Conservation (phyloP, 2,888 invertebrate species). For the Caenorhabditis macrosperma region DNA sequence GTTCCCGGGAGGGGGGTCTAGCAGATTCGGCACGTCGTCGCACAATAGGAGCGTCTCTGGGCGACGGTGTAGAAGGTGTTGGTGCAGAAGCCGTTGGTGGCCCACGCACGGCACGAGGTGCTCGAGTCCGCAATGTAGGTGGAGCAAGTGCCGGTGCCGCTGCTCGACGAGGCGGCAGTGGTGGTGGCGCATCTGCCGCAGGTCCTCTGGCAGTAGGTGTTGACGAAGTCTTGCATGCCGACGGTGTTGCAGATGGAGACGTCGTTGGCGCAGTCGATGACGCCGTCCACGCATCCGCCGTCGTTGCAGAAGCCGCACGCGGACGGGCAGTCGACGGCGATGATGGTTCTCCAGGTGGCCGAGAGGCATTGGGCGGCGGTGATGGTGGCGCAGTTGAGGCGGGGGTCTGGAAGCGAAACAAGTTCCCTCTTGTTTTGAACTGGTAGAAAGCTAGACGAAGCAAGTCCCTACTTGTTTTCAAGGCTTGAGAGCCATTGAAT, state of each 20-base stretch:
- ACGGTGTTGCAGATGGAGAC: constrained; percentile 39
- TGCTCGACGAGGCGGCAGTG: neutral
- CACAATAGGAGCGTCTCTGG: constrained; percentile 33
- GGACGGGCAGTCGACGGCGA: constrained; percentile 33
- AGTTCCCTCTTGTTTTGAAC: too few relatives aligned
- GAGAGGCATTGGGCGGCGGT: constrained; percentile 25
- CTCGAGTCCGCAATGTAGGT: constrained; percentile 20
- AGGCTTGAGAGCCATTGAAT: too few relatives aligned
- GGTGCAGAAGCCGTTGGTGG: constrained; percentile 52
- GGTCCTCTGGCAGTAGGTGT: constrained; percentile 63
- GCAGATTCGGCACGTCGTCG: constrained; percentile 39
- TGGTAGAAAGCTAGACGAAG: too few relatives aligned
- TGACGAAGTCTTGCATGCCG: constrained; percentile 35
- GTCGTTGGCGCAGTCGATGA: constrained; percentile 56
- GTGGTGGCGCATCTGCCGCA: constrained; percentile 51
- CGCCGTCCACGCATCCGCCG: constrained; percentile 65
- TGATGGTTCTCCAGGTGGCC: constrained; percentile 33
- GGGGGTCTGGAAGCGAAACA: too few relatives aligned
- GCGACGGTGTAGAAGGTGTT: constrained; percentile 43
- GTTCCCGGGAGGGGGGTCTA: neutral
- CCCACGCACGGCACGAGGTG: constrained; percentile 17
- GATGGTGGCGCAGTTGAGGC: constrained; percentile 32
- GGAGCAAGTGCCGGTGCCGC: constrained; percentile 12
- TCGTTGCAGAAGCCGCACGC: constrained; percentile 43
- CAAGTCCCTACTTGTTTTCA: too few relatives aligned